A percentile compares a stretch with the other conserved stretches of the same genome.
Conservation (phyloP, 2,113 vertebrate species). For the Nicator chloris region DNA sequence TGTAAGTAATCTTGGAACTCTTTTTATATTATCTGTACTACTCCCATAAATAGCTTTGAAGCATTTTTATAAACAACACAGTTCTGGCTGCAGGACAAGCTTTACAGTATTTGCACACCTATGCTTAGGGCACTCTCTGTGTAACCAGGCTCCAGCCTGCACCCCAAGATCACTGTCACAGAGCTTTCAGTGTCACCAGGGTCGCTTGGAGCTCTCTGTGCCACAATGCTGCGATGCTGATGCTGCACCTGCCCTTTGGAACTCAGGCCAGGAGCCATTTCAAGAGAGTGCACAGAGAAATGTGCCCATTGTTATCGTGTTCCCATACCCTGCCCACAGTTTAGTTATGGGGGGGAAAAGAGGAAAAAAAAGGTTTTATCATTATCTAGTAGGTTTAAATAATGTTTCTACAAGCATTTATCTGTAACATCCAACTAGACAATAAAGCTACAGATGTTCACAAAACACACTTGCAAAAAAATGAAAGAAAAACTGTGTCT, state of each 20-base stretch:
- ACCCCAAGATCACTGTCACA: background rate
- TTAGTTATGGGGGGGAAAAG: background rate
- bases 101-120: background rate
- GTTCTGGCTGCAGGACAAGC: background rate
- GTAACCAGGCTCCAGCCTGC: background rate
- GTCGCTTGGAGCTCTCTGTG: background rate
- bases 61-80: background rate
- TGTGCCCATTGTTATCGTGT: rapidly evolving
- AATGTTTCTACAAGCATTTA: background rate
- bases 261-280: background rate
- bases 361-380: background rate
- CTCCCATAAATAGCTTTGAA: background rate
- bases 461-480: background rate
- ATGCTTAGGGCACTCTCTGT: background rate
- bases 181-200: background rate
- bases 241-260: background rate
- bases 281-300: background rate
- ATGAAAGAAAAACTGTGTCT: background rate
- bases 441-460: background rate
- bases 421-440: background rate
- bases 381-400: background rate
- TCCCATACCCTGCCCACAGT: background rate
- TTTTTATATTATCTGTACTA: background rate
- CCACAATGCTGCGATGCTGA: rapidly evolving
- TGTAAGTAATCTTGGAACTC: background rate